Evolutionary conservation across 2,113 vertebrate species (phyloP).

Genomic region (rat (Rattus norvegicus)): DNA sequence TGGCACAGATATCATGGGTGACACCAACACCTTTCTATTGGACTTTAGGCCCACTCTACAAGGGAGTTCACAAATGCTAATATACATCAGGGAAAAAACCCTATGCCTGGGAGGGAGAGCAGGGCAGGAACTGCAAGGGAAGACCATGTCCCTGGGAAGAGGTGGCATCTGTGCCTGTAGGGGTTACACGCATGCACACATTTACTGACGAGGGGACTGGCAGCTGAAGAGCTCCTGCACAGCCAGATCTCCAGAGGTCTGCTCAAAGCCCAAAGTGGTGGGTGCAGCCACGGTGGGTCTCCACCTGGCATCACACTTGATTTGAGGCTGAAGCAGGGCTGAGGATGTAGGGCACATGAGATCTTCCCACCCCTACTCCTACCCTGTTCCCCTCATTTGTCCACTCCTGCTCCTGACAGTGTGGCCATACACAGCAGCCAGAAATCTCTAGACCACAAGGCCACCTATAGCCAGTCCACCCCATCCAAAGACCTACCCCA

Average conservation of each 20-base stretch:
- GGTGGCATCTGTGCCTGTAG: background rate
- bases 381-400: background rate
- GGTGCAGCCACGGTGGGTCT: background rate
- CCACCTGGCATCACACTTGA: background rate
- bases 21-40: background rate
- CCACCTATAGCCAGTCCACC: slow-evolving; percentile 23
- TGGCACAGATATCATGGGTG: background rate
- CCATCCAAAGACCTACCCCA: background rate
- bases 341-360: too few relatives aligned
- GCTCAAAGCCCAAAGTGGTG: background rate
- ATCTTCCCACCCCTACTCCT: background rate
- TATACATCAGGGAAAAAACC: background rate
- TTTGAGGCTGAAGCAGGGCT: background rate
- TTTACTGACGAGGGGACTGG: background rate
- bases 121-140: background rate
- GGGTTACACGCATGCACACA: background rate
- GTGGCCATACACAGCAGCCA: background rate
- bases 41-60: background rate
- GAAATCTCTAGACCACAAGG: background rate
- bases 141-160: background rate
- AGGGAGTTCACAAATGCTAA: background rate
- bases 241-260: background rate
- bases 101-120: background rate
- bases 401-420: background rate
- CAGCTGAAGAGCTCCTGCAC: background rate